Percentiles rank a stretch among this genome's conserved stretches.
phyloP scores from a whole-genome alignment of 35 echinoderm and acorn worm genomes.

The Holothuria glaberrima region DNA sequence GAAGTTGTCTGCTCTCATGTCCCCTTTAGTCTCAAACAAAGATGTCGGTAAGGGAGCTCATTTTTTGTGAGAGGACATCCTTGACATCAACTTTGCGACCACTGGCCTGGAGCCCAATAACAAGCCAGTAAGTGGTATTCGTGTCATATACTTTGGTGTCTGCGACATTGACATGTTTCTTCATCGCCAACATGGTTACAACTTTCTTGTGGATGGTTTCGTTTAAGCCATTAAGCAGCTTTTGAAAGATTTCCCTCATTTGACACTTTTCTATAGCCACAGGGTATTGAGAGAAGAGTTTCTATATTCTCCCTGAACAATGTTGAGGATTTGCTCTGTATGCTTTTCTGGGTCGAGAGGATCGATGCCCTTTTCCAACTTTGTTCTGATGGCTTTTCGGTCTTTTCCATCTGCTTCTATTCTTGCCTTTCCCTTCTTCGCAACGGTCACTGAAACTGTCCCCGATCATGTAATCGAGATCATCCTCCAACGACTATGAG shows the following conservation, averaged over 20 bases:
- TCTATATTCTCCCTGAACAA: conserved; percentile 30
- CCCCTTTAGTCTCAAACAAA: conserved; percentile 55
- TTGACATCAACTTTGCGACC: conserved; percentile 22
- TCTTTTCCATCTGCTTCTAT: conserved; percentile 29
- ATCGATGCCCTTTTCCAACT: conserved; percentile 58
- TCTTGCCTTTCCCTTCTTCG: conserved; percentile 49
- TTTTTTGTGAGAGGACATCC: conserved; percentile 58
- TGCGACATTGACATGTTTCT: conserved; percentile 34
- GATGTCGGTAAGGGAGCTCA: conserved; percentile 63
- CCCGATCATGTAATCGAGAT: not conserved
- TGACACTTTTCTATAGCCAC: conserved; percentile 41
- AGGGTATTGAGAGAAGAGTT: conserved; percentile 48
- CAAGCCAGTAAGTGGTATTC: conserved; percentile 45
- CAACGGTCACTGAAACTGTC: not conserved
- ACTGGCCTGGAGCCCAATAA: conserved; percentile 48
- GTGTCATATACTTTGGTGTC: conserved; percentile 65
- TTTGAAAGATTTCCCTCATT: conserved; percentile 40
- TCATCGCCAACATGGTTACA: conserved; percentile 42
- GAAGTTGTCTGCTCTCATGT: conserved; percentile 56
- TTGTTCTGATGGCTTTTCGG: conserved; percentile 15
- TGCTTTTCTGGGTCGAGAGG: conserved; percentile 52
- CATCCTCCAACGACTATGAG: not conserved
- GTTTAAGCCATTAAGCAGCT: conserved; percentile 53
- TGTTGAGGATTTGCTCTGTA: conserved; percentile 55
- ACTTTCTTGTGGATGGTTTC: conserved; percentile 56